These are phyloP conservation scores for Cynocephalus volans DNA, from an alignment of 2,113 vertebrate genomes.

Conservation along the genomic window DNA sequence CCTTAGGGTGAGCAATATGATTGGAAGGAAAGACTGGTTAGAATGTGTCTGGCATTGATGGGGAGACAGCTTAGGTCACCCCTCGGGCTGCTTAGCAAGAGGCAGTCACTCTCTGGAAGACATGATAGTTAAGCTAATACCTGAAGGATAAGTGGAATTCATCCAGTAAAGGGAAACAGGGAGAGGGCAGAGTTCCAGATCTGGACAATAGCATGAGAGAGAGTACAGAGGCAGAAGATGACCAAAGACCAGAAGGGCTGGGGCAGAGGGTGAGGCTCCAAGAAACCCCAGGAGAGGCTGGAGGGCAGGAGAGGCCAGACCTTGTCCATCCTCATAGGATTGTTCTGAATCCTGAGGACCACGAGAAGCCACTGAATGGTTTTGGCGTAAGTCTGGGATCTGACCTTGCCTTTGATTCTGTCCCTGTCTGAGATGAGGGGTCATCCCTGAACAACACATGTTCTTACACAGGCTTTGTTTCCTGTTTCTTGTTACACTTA, in stretches of 20 bases:
- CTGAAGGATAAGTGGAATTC: too few species aligned
- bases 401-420: not conserved
- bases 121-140: not conserved
- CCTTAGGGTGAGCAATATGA: too few species aligned
- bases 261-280: not conserved
- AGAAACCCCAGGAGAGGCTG: not conserved
- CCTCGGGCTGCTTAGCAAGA: not conserved
- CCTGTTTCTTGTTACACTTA: not conserved
- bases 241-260: not conserved
- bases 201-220: not conserved
- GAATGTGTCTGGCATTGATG: not conserved
- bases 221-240: not conserved
- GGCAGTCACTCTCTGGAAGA: not conserved
- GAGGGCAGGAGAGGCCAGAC: not conserved
- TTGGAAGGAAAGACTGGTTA: not conserved
- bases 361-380: not conserved
- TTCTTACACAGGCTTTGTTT: slow-evolving; percentile 33
- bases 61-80: not conserved
- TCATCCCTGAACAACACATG: slow-evolving; percentile 61
- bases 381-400: not conserved
- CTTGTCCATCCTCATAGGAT: too few species aligned
- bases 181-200: not conserved
- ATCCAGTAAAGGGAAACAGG: not conserved
- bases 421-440: not conserved
- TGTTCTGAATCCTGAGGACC: not conserved